A percentile compares a stretch with the other conserved stretches of the same genome.
Evolutionary conservation across 2,113 vertebrate species (phyloP).

Genomic region (Zosterops hypoxanthus): DNA sequence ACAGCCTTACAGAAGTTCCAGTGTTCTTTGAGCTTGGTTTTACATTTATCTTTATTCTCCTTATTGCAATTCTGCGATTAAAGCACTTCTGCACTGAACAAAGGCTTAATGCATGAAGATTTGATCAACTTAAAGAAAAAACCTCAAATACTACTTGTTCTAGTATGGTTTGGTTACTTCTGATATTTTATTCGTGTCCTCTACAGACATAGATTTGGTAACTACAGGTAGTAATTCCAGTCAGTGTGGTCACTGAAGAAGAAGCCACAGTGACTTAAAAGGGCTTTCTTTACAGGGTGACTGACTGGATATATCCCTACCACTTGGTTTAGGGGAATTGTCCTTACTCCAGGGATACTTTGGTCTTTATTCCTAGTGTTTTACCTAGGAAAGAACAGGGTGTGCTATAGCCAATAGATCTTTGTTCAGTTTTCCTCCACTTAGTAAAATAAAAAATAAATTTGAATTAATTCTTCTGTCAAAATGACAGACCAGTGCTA

Average conservation of each 20-base stretch:
- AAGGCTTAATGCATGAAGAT: not conserved
- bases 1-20: not conserved
- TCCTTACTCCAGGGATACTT: not conserved
- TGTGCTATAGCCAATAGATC: not conserved
- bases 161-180: not conserved
- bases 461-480: not conserved
- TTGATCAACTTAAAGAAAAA: not conserved
- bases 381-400: not conserved
- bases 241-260: not conserved
- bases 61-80: not conserved
- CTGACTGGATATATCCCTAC: not conserved
- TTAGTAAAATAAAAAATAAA: not conserved
- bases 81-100: not conserved
- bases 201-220: not conserved
- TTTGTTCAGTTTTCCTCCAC: not conserved
- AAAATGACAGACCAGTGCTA: not conserved
- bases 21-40: not conserved
- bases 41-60: not conserved
- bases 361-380: not conserved
- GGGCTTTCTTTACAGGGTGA: not conserved
- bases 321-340: not conserved
- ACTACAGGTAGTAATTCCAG: not conserved
- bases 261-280: not conserved
- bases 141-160: not conserved
- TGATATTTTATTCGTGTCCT: not conserved